These are phyloP conservation scores for Drosophila paucipuncta DNA, from an alignment of 2,888 invertebrate genomes.

Conservation along the genomic window DNA sequence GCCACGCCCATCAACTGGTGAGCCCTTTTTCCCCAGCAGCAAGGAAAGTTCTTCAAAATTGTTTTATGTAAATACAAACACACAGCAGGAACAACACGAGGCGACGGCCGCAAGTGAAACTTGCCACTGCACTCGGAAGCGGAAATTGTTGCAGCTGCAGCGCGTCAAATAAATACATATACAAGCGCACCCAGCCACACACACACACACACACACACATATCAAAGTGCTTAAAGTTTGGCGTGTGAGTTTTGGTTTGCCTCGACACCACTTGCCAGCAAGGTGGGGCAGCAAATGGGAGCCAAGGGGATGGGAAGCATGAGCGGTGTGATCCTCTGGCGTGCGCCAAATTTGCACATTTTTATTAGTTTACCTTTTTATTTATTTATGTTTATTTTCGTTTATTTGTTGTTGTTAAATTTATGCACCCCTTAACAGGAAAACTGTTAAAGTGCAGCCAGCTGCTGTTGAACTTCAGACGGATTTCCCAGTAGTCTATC, in stretches of 20 bases:
- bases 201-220: conserved; percentile 10
- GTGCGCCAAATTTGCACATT: conserved; percentile 51
- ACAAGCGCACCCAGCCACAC: conserved; percentile 15
- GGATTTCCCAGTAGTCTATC: conserved; percentile 1
- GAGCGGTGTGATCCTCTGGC: conserved; percentile 17
- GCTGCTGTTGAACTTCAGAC: conserved; percentile 3
- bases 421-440: conserved; percentile 51
- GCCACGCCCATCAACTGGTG: conserved; percentile 49
- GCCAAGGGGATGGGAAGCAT: too few relatives aligned
- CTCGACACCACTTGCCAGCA: conserved; percentile 37
- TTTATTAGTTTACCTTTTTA: conserved; percentile 33
- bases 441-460: conserved; percentile 38
- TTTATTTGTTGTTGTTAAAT: conserved; percentile 24
- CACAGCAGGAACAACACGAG: conserved; percentile 23
- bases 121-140: conserved; percentile 65
- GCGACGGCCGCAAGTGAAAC: conserved; percentile 35
- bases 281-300: neutral
- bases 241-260: conserved; percentile 50
- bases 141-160: conserved; percentile 78
- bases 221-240: conserved; percentile 51
- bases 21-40: conserved; percentile 9
- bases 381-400: conserved; percentile 19
- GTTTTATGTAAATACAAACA: conserved; percentile 78
- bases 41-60: conserved; percentile 71
- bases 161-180: conserved; percentile 64